Evolutionary conservation across 2,888 invertebrate species (phyloP).

Genomic region (Pollenia griseotomentosa): DNA sequence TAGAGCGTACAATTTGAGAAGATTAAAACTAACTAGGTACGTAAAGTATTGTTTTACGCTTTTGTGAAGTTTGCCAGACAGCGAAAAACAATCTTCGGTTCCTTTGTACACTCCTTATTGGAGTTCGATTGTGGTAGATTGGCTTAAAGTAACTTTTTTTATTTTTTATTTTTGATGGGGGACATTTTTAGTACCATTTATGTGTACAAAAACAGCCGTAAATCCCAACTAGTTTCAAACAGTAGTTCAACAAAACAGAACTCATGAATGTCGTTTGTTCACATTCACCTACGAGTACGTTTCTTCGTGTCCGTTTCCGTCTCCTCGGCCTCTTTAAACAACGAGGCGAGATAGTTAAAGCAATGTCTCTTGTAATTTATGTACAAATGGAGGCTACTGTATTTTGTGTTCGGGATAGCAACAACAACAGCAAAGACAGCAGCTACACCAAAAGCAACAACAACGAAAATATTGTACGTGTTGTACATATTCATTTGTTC

Average conservation of each 20-base stretch:
- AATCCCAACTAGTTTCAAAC: constrained; percentile 6
- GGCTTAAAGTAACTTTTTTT: not conserved
- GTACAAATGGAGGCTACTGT: constrained; percentile 73
- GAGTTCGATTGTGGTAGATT: not conserved
- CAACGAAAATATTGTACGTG: constrained; percentile 61
- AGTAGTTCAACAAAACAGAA: constrained; percentile 1
- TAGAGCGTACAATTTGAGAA: not conserved
- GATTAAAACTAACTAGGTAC: no score
- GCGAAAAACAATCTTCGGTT: not conserved
- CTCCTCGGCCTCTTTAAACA: constrained; percentile 9
- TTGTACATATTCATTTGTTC: constrained; percentile 47
- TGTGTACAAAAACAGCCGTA: not conserved
- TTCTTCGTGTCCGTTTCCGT: not conserved
- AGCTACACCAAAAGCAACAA: not conserved
- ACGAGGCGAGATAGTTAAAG: constrained; percentile 51
- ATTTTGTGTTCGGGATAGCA: constrained; percentile 61
- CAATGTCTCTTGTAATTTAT: constrained; percentile 70
- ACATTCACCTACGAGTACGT: constrained; percentile 46
- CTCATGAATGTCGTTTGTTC: constrained; percentile 47
- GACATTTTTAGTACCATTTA: not conserved
- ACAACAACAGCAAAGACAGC: constrained; percentile 26
- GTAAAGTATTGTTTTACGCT: no score
- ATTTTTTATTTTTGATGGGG: not conserved
- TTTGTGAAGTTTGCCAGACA: no score
- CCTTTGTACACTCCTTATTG: no score